phyloP scores from a whole-genome alignment of 2,797 vertebrate genomes.

The Eulemur mongoz region DNA sequence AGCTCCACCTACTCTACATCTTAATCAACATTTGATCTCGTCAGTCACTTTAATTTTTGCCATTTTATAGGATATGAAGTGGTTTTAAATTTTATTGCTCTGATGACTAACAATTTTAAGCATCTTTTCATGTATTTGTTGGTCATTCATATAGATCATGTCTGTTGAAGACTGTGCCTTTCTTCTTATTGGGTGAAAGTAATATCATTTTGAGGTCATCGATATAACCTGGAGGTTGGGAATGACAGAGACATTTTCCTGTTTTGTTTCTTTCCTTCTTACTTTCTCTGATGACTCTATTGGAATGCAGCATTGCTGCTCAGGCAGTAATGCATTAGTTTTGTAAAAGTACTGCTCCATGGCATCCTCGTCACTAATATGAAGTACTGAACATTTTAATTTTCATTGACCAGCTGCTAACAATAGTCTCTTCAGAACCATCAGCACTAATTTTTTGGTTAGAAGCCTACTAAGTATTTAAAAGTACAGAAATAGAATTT shows the following conservation, averaged over 20 bases:
- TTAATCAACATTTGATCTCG: not conserved
- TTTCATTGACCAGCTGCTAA: conserved; percentile 5
- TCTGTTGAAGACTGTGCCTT: not conserved
- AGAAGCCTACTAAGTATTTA: not conserved
- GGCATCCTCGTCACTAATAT: not conserved
- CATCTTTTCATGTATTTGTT: not conserved
- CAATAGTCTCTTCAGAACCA: not conserved
- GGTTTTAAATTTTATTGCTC: conserved; percentile 11
- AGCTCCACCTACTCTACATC: not conserved
- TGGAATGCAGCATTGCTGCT: not conserved
- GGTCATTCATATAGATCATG: not conserved
- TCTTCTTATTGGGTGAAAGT: not conserved
- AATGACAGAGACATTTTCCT: not conserved
- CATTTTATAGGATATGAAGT: not conserved
- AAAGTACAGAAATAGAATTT: conserved; percentile 31
- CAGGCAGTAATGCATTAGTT: not conserved
- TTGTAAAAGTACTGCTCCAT: not conserved
- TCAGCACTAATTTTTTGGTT: conserved; percentile 10
- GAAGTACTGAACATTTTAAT: not conserved
- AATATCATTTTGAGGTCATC: not conserved
- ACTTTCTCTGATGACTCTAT: not conserved
- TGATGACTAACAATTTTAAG: not conserved
- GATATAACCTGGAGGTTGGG: not conserved
- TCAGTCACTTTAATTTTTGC: not conserved
- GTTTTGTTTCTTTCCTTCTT: not conserved